phyloP scores from a whole-genome alignment of 2,113 vertebrate species.

The Notiomystis cincta region DNA sequence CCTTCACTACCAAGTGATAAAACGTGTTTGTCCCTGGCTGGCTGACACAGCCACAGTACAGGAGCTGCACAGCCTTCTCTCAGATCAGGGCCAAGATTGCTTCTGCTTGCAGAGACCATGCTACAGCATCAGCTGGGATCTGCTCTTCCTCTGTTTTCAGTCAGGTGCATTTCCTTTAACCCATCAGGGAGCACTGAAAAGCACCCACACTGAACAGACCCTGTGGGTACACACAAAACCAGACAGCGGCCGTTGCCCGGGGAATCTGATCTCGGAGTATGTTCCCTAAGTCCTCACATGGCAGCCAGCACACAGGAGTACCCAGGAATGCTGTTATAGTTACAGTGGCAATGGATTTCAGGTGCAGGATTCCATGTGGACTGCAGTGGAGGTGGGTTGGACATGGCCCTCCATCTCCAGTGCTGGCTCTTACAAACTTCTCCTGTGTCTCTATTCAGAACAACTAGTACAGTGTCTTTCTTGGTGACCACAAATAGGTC shows the following conservation, averaged over 20 bases:
- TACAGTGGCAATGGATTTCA: fast-evolving
- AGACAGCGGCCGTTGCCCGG: not conserved
- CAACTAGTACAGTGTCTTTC: not conserved
- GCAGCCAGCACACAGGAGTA: not conserved
- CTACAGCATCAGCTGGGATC: not conserved
- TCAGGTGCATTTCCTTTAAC: not conserved
- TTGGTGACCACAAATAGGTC: not conserved
- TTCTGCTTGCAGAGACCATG: not conserved
- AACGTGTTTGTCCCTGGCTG: not conserved
- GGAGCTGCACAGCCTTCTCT: not conserved
- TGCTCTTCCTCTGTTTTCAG: not conserved
- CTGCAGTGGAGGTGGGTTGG: not conserved
- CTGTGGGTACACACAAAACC: not conserved
- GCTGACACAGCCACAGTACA: not conserved
- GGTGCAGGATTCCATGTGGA: fast-evolving
- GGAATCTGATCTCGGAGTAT: not conserved
- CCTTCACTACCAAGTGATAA: not conserved
- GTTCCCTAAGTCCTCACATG: fast-evolving
- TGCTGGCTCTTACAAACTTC: not conserved
- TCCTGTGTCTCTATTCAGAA: not conserved
- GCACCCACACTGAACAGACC: not conserved
- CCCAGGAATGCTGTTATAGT: not conserved
- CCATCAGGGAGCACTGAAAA: not conserved
- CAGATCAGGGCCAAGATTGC: not conserved
- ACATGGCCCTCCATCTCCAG: not conserved